phyloP scores from a whole-genome alignment of 1,140 invertebrate genomes.

The Orius insidiosus region DNA sequence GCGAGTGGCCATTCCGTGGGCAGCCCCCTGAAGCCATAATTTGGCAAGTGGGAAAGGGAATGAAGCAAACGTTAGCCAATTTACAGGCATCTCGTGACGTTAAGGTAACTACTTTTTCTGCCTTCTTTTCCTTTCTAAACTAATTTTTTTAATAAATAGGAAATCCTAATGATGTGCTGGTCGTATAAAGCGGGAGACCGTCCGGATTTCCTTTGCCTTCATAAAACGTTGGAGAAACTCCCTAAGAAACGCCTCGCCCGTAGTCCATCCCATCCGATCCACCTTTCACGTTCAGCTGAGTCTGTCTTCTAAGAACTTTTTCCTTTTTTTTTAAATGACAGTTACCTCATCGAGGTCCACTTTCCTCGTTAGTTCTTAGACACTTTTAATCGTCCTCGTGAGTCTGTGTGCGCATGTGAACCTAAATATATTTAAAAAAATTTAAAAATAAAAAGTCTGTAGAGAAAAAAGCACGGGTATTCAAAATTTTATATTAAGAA shows the following conservation, averaged over 20 bases:
- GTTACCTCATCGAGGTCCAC: too few relatives aligned
- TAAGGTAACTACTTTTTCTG: constrained; percentile 58
- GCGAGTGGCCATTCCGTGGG: constrained; percentile 89
- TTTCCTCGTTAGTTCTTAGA: too few relatives aligned
- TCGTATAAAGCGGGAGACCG: constrained; percentile 64
- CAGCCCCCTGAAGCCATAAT: constrained; percentile 89
- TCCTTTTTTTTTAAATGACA: not conserved
- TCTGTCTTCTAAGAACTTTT: constrained; percentile 59
- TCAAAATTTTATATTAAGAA: too few relatives aligned
- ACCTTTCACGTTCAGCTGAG: constrained; percentile 79
- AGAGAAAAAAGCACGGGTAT: too few relatives aligned
- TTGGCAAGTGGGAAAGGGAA: constrained; percentile 92
- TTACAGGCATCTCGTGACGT: constrained; percentile 89
- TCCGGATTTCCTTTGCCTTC: constrained; percentile 73
- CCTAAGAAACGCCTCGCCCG: constrained; percentile 86
- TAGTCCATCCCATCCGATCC: constrained; percentile 92
- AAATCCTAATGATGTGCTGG: constrained; percentile 95
- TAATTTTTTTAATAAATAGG: constrained; percentile 34
- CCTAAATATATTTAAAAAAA: too few relatives aligned
- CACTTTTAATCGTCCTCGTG: too few relatives aligned
- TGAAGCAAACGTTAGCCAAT: constrained; percentile 88
- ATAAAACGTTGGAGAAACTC: constrained; percentile 72
- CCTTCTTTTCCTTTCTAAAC: not conserved
- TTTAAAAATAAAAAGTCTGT: too few relatives aligned
- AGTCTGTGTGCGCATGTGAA: too few relatives aligned